Conservation (phyloP, 2,113 vertebrate species). For the Labrus mixtus region DNA sequence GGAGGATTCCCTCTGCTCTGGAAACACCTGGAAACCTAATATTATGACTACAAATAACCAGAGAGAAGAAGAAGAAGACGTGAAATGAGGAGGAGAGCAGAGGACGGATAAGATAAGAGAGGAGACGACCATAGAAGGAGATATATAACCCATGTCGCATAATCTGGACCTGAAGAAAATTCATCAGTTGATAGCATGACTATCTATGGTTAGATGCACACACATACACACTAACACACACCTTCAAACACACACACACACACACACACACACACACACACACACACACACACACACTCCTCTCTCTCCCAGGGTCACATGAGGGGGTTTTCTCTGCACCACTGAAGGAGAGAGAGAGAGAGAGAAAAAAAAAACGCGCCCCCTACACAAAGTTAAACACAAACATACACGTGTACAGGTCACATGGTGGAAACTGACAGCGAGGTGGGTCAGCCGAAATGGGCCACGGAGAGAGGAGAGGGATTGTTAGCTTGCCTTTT, state of each 20-base stretch:
- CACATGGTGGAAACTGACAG: slow-evolving; percentile 73
- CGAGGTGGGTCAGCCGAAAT: slow-evolving; percentile 29
- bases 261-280: slow-evolving; percentile 8
- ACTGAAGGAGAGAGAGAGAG: slow-evolving; percentile 38
- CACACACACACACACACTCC: background rate
- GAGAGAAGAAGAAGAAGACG: slow-evolving; percentile 31
- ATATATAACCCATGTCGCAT: slow-evolving; percentile 66
- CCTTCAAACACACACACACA: background rate
- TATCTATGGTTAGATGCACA: slow-evolving; percentile 73
- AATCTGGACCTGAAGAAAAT: slow-evolving; percentile 68
- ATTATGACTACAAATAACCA: slow-evolving; percentile 59
- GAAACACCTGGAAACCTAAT: slow-evolving; percentile 43
- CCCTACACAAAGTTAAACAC: slow-evolving; percentile 28
- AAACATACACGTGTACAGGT: slow-evolving; percentile 21
- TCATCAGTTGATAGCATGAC: slow-evolving; percentile 72
- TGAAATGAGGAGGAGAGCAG: background rate
- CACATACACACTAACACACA: slow-evolving; percentile 16
- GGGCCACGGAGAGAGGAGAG: background rate
- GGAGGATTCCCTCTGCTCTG: slow-evolving; percentile 14
- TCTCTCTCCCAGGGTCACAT: slow-evolving; percentile 52
- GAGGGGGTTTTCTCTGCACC: slow-evolving; percentile 57
- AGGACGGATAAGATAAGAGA: slow-evolving; percentile 49
- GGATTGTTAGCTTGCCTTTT: background rate
- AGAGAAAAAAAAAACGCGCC: slow-evolving; percentile 24
- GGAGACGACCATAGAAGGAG: slow-evolving; percentile 76